Conservation (phyloP, 2,888 invertebrate species). For the Parascotia fuliginaria region DNA sequence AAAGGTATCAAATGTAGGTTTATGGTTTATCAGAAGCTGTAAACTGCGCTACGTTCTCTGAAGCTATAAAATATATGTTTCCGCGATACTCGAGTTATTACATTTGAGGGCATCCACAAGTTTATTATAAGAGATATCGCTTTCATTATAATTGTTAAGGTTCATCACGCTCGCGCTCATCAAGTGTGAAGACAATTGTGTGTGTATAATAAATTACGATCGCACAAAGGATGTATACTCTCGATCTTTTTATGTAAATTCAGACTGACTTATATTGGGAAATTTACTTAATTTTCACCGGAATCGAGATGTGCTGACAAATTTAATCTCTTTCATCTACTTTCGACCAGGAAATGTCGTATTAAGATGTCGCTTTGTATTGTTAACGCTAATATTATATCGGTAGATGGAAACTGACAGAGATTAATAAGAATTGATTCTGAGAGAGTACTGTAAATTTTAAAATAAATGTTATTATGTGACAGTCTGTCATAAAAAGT, state of each 20-base stretch:
- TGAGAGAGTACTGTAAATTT: conserved; percentile 9
- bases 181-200: too few species aligned
- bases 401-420: conserved; percentile 22
- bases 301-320: conserved; percentile 53
- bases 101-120: conserved; percentile 14
- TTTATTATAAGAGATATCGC: conserved; percentile 4
- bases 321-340: conserved; percentile 65
- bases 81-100: conserved; percentile 47
- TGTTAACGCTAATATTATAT: conserved; percentile 28
- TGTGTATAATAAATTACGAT: too few species aligned
- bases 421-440: conserved; percentile 20
- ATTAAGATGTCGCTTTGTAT: conserved; percentile 56
- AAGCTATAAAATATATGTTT: conserved; percentile 61
- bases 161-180: too few species aligned
- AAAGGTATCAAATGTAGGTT: conserved; percentile 66
- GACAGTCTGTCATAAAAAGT: not conserved
- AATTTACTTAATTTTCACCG: conserved; percentile 11
- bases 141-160: too few species aligned
- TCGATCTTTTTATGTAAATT: not conserved
- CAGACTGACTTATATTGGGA: conserved; percentile 11
- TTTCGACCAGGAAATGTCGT: conserved; percentile 63
- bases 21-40: conserved; percentile 72
- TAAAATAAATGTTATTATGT: conserved; percentile 19
- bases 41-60: conserved; percentile 51
- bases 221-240: not conserved